Percentiles rank a stretch among this genome's conserved stretches.
These are phyloP conservation scores for Megalopta genalis DNA, from an alignment of 1,140 invertebrate genomes.

Conservation along the genomic window DNA sequence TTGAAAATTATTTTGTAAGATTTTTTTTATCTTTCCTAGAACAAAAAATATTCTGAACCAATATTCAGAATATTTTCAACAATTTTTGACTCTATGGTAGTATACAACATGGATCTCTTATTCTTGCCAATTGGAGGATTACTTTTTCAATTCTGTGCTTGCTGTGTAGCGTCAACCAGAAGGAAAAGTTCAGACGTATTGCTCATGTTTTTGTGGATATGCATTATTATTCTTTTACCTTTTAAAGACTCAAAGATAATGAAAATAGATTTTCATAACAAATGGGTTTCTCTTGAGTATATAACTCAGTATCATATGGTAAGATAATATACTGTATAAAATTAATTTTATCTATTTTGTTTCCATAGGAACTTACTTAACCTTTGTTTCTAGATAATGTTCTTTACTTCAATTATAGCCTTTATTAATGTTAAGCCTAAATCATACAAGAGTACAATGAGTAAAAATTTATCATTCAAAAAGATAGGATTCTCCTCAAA, in stretches of 20 bases:
- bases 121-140: conserved; percentile 68
- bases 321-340: conserved; percentile 48
- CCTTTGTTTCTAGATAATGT: conserved; percentile 59
- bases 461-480: conserved; percentile 56
- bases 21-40: conserved; percentile 61
- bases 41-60: conserved; percentile 62
- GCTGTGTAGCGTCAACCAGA: conserved; percentile 46
- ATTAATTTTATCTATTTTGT: conserved; percentile 8
- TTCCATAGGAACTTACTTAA: conserved; percentile 6
- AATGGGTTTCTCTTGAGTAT: conserved; percentile 60
- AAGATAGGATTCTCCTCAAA: conserved; percentile 48
- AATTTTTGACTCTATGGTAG: conserved; percentile 58
- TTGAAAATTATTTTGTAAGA: conserved; percentile 9
- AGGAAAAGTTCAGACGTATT: conserved; percentile 65
- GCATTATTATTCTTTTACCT: conserved; percentile 59
- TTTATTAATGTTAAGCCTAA: conserved; percentile 68
- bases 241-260: conserved; percentile 63
- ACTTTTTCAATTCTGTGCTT: conserved; percentile 68
- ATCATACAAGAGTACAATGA: conserved; percentile 46
- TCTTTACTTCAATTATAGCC: conserved; percentile 65
- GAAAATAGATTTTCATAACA: conserved; percentile 52
- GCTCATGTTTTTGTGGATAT: conserved; percentile 71
- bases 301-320: conserved; percentile 70
- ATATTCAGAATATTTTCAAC: conserved; percentile 68
- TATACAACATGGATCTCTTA: conserved; percentile 63